Percentiles rank a stretch among this genome's conserved stretches.
Evolutionary conservation across 2,888 invertebrate species (phyloP).

Genomic region (Ophion slaviceki): DNA sequence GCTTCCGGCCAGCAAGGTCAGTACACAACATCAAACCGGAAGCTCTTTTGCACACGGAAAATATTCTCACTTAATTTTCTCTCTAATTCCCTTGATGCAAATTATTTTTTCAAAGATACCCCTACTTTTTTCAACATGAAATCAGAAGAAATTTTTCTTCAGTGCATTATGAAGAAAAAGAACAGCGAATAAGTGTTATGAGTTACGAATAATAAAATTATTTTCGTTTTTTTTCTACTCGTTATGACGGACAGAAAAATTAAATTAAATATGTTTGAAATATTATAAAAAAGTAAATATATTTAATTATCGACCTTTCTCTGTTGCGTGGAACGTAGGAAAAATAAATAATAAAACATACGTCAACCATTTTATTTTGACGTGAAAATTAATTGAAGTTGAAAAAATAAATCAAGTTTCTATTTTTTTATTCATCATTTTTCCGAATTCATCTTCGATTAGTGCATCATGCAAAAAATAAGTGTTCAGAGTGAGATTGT

Average conservation of each 20-base stretch:
- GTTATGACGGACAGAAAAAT: neutral
- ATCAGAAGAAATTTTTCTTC: neutral
- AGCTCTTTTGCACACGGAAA: neutral
- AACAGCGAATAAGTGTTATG: neutral
- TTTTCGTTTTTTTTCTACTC: neutral
- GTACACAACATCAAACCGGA: neutral
- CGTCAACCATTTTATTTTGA: no score
- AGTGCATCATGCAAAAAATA: neutral
- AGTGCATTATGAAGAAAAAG: neutral
- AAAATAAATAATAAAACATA: no score
- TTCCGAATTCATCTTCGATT: neutral
- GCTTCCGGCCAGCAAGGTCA: conserved; percentile 35
- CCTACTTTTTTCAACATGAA: neutral
- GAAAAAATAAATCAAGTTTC: no score
- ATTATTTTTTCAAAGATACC: neutral
- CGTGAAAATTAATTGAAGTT: no score
- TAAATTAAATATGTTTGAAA: neutral
- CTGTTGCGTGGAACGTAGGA: no score
- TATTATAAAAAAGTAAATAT: neutral
- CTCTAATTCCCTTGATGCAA: neutral
- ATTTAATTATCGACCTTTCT: no score
- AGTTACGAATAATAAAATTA: neutral
- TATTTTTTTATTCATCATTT: neutral
- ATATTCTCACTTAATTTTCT: neutral
- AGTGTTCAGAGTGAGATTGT: neutral